Evolutionary conservation across 2,888 invertebrate species (phyloP).

Genomic region (Leptopilina drosophilae): DNA sequence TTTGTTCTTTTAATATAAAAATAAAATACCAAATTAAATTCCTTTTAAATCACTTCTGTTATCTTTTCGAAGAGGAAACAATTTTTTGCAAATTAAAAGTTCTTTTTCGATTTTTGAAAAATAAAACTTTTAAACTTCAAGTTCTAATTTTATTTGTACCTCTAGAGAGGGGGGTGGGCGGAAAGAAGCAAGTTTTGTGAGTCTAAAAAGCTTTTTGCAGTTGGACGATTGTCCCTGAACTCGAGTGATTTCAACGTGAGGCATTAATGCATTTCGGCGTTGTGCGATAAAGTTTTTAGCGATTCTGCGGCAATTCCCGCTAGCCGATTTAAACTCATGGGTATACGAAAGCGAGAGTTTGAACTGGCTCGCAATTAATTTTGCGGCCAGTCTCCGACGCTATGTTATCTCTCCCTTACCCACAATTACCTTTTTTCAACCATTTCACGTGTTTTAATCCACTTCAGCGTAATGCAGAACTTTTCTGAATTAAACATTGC

Average conservation of each 20-base stretch:
- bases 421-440: constrained; percentile 31
- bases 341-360: constrained; percentile 47
- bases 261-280: constrained; percentile 61
- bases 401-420: neutral
- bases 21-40: no score
- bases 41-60: no score
- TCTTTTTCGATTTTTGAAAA: no score
- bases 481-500: neutral
- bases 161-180: no score
- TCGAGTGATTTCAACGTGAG: constrained; percentile 30
- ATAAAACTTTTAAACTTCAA: neutral
- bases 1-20: no score
- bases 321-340: constrained; percentile 58
- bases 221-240: constrained; percentile 31
- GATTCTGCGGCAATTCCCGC: constrained; percentile 53
- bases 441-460: constrained; percentile 34
- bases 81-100: no score
- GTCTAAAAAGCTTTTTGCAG: constrained; percentile 36
- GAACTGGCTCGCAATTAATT: constrained; percentile 60
- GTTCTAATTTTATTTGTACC: constrained; percentile 3
- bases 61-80: no score
- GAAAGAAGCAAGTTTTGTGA: constrained; percentile 20
- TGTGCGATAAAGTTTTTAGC: constrained; percentile 65
- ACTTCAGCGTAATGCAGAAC: constrained; percentile 4
- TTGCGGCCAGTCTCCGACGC: constrained; percentile 46